These are phyloP conservation scores for Serranochromis macrocephalus DNA, from an alignment of 2,113 vertebrate species.

Conservation along the genomic window DNA sequence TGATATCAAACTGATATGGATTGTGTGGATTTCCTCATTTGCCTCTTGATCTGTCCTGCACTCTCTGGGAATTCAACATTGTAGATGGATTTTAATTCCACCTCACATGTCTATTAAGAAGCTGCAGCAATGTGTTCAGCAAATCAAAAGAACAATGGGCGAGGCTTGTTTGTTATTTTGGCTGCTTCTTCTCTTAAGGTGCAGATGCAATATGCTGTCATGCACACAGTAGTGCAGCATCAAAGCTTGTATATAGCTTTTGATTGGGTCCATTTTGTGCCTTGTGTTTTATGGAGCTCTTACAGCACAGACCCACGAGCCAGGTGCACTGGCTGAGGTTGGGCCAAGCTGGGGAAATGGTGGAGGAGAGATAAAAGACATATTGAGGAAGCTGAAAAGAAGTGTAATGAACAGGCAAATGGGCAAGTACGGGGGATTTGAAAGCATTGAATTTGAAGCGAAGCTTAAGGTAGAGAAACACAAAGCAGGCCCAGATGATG, in stretches of 20 bases:
- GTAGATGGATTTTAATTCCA: background rate
- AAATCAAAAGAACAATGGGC: conserved; percentile 10
- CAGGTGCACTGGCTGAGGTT: background rate
- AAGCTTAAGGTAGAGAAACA: conserved; percentile 14
- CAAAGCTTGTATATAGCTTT: conserved; percentile 5
- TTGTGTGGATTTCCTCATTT: conserved; percentile 20
- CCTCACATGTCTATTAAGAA: background rate
- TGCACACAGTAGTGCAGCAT: background rate
- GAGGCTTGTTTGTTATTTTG: background rate
- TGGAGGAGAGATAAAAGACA: background rate
- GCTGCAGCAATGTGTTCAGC: background rate
- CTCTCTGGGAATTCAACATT: background rate
- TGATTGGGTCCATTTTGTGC: conserved; percentile 11
- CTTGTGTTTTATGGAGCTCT: background rate
- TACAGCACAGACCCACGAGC: background rate
- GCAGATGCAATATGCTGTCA: background rate
- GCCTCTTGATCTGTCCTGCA: conserved; percentile 24
- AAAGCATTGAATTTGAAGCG: conserved; percentile 4
- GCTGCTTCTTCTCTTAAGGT: background rate
- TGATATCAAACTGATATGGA: conserved; percentile 23
- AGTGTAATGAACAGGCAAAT: conserved; percentile 24
- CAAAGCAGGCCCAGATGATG: conserved; percentile 43
- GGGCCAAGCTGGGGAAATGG: background rate
- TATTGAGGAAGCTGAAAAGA: conserved; percentile 12
- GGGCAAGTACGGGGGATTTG: conserved; percentile 5